Conservation (phyloP, 2,888 invertebrate species). For the Rhimphoctona megacephalus region DNA sequence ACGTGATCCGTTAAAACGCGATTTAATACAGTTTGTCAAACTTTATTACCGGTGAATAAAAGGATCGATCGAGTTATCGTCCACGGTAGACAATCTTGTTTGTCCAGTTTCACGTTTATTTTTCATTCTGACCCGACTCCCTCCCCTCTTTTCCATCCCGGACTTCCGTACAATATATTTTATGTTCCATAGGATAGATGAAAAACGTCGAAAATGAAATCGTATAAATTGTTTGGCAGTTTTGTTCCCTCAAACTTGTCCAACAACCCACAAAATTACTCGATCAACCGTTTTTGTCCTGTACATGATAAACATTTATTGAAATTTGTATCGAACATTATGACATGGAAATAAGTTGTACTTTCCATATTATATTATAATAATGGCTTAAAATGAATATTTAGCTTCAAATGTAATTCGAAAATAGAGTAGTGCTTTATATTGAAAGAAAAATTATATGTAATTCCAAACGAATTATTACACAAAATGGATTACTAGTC, state of each 20-base stretch:
- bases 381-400: not conserved
- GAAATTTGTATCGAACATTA: not conserved
- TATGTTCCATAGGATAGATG: not conserved
- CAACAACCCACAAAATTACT: not conserved
- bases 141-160: not conserved
- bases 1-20: constrained; percentile 22
- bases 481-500: no score
- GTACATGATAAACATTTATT: not conserved
- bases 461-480: no score
- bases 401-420: not conserved
- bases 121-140: constrained; percentile 26
- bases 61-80: constrained; percentile 50
- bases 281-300: not conserved
- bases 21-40: constrained; percentile 44
- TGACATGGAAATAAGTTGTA: not conserved
- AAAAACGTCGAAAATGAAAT: not conserved
- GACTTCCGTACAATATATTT: constrained; percentile 6
- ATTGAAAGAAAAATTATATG: no score
- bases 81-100: constrained; percentile 45
- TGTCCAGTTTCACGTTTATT: constrained; percentile 44
- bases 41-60: constrained; percentile 52
- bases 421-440: no score
- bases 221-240: not conserved
- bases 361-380: not conserved
- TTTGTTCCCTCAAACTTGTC: not conserved